Conservation (phyloP, 2,113 vertebrate genomes). For the Conger conger region DNA sequence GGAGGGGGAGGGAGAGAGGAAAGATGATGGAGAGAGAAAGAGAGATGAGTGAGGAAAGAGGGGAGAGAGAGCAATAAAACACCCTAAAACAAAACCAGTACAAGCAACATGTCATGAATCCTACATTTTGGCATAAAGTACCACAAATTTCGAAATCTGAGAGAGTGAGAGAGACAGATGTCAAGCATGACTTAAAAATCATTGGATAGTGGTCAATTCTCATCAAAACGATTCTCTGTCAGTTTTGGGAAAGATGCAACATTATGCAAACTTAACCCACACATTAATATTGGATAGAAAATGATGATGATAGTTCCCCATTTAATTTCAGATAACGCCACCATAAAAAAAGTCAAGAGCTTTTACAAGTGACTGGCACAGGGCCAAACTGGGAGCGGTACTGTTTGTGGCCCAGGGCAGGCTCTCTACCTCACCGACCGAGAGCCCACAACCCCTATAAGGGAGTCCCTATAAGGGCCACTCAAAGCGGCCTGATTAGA, state of each 20-base stretch:
- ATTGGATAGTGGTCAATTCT: neutral
- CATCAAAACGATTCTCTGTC: neutral
- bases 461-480: neutral
- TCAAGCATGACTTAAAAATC: neutral
- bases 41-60: too few relatives aligned
- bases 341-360: neutral
- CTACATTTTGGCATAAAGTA: too few relatives aligned
- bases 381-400: neutral
- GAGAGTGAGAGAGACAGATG: too few relatives aligned
- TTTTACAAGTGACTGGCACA: neutral
- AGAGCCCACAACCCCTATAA: neutral
- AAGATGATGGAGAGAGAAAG: too few relatives aligned
- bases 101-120: too few relatives aligned
- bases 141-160: too few relatives aligned
- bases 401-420: neutral
- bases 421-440: neutral
- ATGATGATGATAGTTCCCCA: neutral
- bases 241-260: neutral
- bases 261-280: neutral
- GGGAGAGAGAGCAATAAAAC: too few relatives aligned
- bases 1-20: too few relatives aligned
- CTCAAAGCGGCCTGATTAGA: slow-evolving; percentile 54
- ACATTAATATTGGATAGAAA: neutral
- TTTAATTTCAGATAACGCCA: neutral
- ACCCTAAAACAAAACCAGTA: too few relatives aligned